Conservation (phyloP, 2,113 vertebrate species). For the Gallinago paraguaiae region DNA sequence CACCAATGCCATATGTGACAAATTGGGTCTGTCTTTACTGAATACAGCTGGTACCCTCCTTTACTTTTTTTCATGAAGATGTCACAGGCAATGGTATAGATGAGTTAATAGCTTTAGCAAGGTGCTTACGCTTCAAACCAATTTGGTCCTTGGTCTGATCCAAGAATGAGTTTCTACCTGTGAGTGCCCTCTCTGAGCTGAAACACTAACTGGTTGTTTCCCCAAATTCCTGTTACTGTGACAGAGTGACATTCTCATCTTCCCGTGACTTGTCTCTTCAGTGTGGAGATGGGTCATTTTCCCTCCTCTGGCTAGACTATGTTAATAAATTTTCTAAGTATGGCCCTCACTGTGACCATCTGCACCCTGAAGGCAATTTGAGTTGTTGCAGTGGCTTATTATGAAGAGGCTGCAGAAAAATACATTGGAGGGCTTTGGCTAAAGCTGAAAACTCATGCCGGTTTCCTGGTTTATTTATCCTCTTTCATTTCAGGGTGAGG, state of each 20-base stretch:
- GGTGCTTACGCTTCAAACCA: not conserved
- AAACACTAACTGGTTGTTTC: not conserved
- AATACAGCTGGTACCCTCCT: not conserved
- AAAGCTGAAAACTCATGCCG: not conserved
- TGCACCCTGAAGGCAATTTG: not conserved
- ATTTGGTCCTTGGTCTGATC: not conserved
- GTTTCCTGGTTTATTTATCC: not conserved
- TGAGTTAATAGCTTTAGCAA: not conserved
- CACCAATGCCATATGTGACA: too few relatives aligned
- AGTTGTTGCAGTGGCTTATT: not conserved
- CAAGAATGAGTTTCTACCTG: not conserved
- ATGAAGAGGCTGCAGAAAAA: not conserved
- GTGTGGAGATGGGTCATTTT: not conserved
- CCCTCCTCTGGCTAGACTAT: not conserved
- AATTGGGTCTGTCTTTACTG: not conserved
- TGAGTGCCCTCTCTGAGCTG: not conserved
- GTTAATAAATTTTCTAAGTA: not conserved
- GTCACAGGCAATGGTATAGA: not conserved
- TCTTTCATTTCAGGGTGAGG: not conserved
- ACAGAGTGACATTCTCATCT: not conserved
- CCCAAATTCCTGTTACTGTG: not conserved
- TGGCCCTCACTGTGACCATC: not conserved
- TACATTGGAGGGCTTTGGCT: not conserved
- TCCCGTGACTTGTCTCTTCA: not conserved
- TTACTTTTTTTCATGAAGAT: not conserved